Evolutionary conservation across 1,140 invertebrate genomes (phyloP), one percentile per base, ranked within the genome.

Genomic region (Asbolus verrucosus): DNA sequence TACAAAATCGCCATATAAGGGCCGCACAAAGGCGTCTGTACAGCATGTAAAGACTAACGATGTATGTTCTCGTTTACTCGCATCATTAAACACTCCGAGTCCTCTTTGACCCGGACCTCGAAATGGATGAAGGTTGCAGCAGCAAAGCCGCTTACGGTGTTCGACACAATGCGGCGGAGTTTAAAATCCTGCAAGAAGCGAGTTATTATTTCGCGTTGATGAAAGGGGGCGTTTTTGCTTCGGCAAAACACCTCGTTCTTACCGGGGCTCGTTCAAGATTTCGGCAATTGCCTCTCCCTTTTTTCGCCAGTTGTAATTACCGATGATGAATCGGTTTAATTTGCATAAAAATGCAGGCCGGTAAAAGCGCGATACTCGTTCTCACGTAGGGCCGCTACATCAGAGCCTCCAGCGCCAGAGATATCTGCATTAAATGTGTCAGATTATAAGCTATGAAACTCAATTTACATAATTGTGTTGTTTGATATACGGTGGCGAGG

Each of bases 391-490:
- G 60, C 63, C 63, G 66, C 62, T 75, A 71, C 67, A 75, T 75
- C 74, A 75, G 36, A 21, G 50, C 36, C 16, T 50, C 21, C 63
- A 24, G 21, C 24, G 61, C 61, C 27, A 62, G 70, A 75, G 72
- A 74, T 73, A 75, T 76, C 75, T 73, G 67, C 73, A 76, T 76
- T 76, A 76, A 76, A 75, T 73, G 71, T 75, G 75, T 75, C 75
- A 75, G 75, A 76, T 76, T 76, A 74, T 74, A 76, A 76, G 74
- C 74, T 76, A 75, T 76, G 73, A 74, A 73, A 72, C 73, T 46
- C 68, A 50, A 76, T 76, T 76, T 76, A 72, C 75, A 76, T 76
- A 76, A 76, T 75, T 75, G 68, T 67, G 63, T 76, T 76, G 63
- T 75, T 73, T 75, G 63, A 66, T 66, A 66, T 66, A 66, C 61